A percentile compares a stretch with the other conserved stretches of the same genome.
These are phyloP conservation scores for Machimus rusticus DNA, from an alignment of 2,888 invertebrate species.

Conservation along the genomic window DNA sequence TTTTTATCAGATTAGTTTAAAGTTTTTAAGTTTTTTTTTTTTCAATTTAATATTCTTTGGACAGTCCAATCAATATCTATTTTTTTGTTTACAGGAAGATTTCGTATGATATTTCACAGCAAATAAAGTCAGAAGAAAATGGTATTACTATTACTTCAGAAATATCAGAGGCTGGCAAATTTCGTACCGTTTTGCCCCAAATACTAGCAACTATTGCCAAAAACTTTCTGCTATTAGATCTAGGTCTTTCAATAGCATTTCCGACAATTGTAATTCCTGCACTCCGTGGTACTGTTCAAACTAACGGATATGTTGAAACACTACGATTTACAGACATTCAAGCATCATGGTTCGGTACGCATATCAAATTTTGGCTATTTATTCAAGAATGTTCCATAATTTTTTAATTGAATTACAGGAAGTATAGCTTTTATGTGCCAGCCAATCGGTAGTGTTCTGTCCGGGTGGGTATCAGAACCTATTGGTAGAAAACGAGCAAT, in stretches of 20 bases:
- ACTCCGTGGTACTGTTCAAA: constrained; percentile 63
- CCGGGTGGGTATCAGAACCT: constrained; percentile 66
- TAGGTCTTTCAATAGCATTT: constrained; percentile 68
- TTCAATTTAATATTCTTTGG: too few species aligned
- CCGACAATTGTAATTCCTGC: constrained; percentile 69
- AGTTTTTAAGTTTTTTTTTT: not conserved
- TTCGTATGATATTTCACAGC: not conserved
- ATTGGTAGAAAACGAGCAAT: constrained; percentile 67
- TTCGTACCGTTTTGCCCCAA: constrained; percentile 52
- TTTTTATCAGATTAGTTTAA: too few species aligned
- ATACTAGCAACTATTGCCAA: constrained; percentile 67
- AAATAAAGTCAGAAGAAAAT: not conserved
- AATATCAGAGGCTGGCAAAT: constrained; percentile 46
- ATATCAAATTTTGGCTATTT: not conserved
- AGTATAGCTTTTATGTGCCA: constrained; percentile 68
- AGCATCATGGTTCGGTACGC: constrained; percentile 69
- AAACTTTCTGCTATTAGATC: constrained; percentile 66
- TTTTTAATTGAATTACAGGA: constrained; percentile 56
- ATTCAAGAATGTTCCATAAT: not conserved
- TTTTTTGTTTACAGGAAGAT: not conserved
- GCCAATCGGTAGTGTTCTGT: constrained; percentile 68
- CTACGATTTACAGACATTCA: constrained; percentile 65
- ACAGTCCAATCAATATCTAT: not conserved
- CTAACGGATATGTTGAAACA: constrained; percentile 55
- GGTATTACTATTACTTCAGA: not conserved